These are phyloP conservation scores for Ericerus pela DNA, from an alignment of 1,140 invertebrate species.

Conservation along the genomic window DNA sequence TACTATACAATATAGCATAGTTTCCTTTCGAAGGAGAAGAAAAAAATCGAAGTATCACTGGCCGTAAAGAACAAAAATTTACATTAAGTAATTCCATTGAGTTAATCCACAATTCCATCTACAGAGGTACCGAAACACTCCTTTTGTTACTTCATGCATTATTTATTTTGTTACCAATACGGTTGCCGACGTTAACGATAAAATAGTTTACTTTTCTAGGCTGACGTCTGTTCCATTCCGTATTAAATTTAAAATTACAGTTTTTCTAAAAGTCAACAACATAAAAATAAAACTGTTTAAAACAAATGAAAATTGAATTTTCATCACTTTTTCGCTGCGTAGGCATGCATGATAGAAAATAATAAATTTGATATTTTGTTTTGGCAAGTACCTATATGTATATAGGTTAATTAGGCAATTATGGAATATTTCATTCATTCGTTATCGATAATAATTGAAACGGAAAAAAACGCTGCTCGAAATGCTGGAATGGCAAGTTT, in stretches of 20 bases:
- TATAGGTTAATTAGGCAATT: no score
- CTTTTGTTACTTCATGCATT: constrained; percentile 11
- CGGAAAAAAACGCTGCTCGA: no score
- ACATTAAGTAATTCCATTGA: constrained; percentile 10
- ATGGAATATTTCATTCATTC: no score
- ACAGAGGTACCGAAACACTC: constrained; percentile 8
- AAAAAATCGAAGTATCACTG: constrained; percentile 10
- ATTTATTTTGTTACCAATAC: constrained; percentile 5
- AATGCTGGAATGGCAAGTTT: no score
- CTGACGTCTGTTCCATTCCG: neutral
- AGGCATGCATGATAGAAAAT: neutral
- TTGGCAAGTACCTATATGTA: no score
- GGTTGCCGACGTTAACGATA: neutral
- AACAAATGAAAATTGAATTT: neutral
- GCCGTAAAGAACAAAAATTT: constrained; percentile 8
- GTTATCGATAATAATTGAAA: no score
- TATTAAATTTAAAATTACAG: constrained; percentile 6
- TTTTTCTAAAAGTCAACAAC: constrained; percentile 7
- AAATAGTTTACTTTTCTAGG: constrained; percentile 10
- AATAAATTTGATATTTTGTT: no score
- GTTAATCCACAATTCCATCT: constrained; percentile 9
- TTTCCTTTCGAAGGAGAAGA: no score
- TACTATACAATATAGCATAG: no score
- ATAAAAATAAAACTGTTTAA: constrained; percentile 9
- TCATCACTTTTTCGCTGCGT: neutral